A percentile compares a stretch with the other conserved stretches of the same genome.
Conservation (phyloP, 2,888 invertebrate species). For the Priapulus caudatus region DNA sequence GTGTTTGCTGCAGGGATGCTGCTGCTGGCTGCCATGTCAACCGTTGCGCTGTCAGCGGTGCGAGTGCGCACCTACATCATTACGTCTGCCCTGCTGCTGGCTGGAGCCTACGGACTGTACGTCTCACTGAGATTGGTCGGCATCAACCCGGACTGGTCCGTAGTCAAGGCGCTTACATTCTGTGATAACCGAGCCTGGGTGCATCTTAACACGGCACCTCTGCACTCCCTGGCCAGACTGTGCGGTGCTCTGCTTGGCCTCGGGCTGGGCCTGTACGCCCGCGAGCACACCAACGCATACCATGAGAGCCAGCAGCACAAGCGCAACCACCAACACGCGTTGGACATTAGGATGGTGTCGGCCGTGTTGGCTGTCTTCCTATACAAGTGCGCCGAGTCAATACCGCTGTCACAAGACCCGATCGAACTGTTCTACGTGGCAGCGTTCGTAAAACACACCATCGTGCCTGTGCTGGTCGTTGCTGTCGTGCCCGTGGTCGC, state of each 20-base stretch:
- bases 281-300: too few relatives aligned
- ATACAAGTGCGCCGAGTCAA: too few relatives aligned
- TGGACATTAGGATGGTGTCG: too few relatives aligned
- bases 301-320: too few relatives aligned
- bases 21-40: neutral
- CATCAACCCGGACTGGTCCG: constrained; percentile 53
- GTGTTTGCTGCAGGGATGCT: neutral
- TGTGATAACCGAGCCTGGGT: constrained; percentile 50
- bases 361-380: too few relatives aligned
- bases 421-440: too few relatives aligned
- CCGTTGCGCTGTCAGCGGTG: neutral
- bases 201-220: constrained; percentile 52
- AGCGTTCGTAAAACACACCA: too few relatives aligned
- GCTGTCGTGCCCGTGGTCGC: too few relatives aligned
- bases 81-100: constrained; percentile 24
- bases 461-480: too few relatives aligned
- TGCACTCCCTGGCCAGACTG: constrained; percentile 46
- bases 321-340: too few relatives aligned
- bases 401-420: too few relatives aligned
- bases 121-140: constrained; percentile 27
- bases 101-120: neutral
- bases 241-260: constrained; percentile 24
- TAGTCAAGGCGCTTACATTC: constrained; percentile 57
- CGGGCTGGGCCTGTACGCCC: constrained; percentile 11
- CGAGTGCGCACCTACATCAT: neutral